phyloP scores from a whole-genome alignment of 1,140 invertebrate species.

The Drosophila pruinosa region DNA sequence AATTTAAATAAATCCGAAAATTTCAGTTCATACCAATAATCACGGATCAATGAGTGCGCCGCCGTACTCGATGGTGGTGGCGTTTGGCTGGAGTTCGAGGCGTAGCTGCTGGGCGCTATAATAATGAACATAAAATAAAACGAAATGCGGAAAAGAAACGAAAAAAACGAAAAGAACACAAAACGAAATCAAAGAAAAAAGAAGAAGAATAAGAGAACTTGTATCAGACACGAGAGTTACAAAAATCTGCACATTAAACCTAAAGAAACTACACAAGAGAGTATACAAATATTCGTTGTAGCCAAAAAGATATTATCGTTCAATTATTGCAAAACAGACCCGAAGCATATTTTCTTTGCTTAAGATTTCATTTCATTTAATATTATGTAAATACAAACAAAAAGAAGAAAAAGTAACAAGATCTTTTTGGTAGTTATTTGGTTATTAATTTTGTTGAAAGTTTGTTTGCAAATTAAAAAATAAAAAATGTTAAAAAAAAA shows the following conservation, averaged over 20 bases:
- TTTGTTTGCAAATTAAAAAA: slow-evolving; percentile 38
- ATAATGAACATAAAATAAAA: slow-evolving; percentile 25
- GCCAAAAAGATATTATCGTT: slow-evolving; percentile 18
- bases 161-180: slow-evolving; percentile 8
- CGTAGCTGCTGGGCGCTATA: slow-evolving; percentile 73
- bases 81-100: slow-evolving; percentile 79
- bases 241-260: slow-evolving; percentile 1
- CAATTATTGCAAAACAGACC: no score
- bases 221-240: slow-evolving; percentile 37
- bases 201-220: slow-evolving; percentile 37
- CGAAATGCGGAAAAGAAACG: slow-evolving; percentile 1
- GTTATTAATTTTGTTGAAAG: slow-evolving; percentile 15
- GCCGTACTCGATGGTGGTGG: slow-evolving; percentile 69
- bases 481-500: slow-evolving; percentile 20
- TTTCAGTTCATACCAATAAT: slow-evolving; percentile 82
- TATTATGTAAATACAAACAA: slow-evolving; percentile 32
- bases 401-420: slow-evolving; percentile 64
- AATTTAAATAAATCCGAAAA: slow-evolving; percentile 82
- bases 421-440: slow-evolving; percentile 31
- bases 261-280: slow-evolving; percentile 20
- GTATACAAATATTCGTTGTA: no score
- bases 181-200: slow-evolving; percentile 26
- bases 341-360: no score
- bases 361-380: neutral
- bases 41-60: slow-evolving; percentile 72